Conservation (phyloP, 2,113 vertebrate species). For the Ibidorhyncha struthersii region DNA sequence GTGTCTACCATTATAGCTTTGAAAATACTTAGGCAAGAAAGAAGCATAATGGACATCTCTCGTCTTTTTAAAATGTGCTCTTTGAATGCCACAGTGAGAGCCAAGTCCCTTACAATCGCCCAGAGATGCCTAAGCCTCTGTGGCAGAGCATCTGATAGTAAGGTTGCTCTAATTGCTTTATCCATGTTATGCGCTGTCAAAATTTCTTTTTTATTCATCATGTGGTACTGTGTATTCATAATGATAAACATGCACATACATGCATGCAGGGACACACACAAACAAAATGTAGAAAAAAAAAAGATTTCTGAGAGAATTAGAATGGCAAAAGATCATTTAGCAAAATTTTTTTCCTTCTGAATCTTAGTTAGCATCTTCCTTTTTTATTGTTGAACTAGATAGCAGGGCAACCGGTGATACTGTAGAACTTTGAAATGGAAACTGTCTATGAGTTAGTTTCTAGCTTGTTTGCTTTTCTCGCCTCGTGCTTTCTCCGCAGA, state of each 20-base stretch:
- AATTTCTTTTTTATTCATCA: neutral
- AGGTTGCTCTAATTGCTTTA: neutral
- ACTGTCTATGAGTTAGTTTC: neutral
- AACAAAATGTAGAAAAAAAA: neutral
- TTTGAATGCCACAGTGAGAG: neutral
- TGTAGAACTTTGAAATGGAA: neutral
- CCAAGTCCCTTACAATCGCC: neutral
- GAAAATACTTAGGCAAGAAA: conserved; percentile 32
- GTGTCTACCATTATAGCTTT: neutral
- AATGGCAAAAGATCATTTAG: neutral
- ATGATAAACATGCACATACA: neutral
- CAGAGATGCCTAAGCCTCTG: neutral
- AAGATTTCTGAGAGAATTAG: neutral
- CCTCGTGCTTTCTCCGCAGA: neutral
- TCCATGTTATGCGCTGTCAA: neutral
- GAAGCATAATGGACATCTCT: neutral
- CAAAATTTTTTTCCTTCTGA: neutral
- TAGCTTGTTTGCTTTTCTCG: neutral
- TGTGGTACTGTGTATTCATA: neutral
- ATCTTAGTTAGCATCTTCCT: neutral
- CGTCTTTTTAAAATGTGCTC: neutral
- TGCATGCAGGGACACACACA: neutral
- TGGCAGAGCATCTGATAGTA: neutral
- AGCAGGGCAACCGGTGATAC: neutral
- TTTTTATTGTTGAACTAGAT: neutral